Evolutionary conservation across 2,113 vertebrate genomes (phyloP).

Genomic region (Paraplagusia blochii): DNA sequence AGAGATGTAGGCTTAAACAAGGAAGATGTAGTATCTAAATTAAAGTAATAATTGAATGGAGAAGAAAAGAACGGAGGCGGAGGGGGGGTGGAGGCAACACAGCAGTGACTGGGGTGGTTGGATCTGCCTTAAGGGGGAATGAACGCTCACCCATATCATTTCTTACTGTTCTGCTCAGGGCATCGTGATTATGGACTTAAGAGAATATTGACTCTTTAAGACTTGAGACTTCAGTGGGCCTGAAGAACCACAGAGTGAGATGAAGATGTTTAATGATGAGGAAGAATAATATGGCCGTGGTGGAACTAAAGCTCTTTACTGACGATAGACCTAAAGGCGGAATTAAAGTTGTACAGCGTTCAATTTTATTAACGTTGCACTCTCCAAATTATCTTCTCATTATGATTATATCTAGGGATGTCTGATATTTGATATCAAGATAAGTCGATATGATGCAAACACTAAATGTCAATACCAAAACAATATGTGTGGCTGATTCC

Average conservation of each 20-base stretch:
- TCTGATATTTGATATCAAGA: too few relatives aligned
- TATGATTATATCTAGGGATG: too few relatives aligned
- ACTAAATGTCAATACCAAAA: too few relatives aligned
- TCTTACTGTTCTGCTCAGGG: conserved; percentile 32
- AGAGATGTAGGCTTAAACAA: conserved; percentile 36
- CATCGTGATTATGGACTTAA: conserved; percentile 42
- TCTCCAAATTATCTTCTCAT: too few relatives aligned
- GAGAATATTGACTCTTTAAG: conserved; percentile 40
- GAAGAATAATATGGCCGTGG: conserved; percentile 1
- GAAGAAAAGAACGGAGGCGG: conserved; percentile 15
- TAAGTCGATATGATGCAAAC: too few relatives aligned
- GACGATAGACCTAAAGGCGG: neutral
- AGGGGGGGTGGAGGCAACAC: conserved; percentile 22
- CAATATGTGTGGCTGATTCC: too few relatives aligned
- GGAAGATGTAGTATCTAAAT: conserved; percentile 41
- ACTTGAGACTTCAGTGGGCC: conserved; percentile 27
- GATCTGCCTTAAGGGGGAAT: conserved; percentile 31
- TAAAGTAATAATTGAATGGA: conserved; percentile 44
- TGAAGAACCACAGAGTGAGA: conserved; percentile 4
- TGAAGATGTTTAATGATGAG: conserved; percentile 14
- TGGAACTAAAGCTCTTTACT: neutral
- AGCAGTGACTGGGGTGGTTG: conserved; percentile 25
- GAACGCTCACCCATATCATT: conserved; percentile 47
- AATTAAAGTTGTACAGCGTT: neutral
- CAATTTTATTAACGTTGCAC: too few relatives aligned